Percentiles rank a stretch among this genome's conserved stretches.
Conservation (phyloP, 2,888 invertebrate genomes). For the Ferdinandea cuprea region DNA sequence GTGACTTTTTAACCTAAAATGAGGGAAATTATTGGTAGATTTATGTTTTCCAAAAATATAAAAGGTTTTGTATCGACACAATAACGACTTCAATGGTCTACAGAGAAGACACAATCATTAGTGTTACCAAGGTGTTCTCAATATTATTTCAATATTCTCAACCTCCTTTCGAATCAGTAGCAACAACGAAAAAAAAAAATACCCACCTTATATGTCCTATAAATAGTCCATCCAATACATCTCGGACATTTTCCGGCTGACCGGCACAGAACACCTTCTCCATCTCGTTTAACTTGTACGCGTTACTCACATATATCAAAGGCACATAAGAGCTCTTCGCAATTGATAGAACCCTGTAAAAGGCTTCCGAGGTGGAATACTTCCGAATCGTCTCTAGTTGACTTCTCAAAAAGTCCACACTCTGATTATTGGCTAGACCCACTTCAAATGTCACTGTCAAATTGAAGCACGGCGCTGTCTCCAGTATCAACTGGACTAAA, state of each 20-base stretch:
- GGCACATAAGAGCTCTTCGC: slow-evolving; percentile 82
- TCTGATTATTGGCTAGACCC: slow-evolving; percentile 85
- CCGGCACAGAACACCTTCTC: slow-evolving; percentile 78
- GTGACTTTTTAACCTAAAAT: slow-evolving; percentile 82
- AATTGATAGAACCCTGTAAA: slow-evolving; percentile 81
- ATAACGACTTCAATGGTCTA: too few relatives aligned
- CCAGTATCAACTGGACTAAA: slow-evolving; percentile 83
- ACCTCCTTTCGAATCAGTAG: too few relatives aligned
- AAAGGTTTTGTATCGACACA: too few relatives aligned
- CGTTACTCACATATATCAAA: slow-evolving; percentile 87
- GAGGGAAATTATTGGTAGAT: too few relatives aligned
- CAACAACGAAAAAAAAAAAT: too few relatives aligned
- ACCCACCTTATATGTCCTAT: slow-evolving; percentile 84
- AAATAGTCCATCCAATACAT: slow-evolving; percentile 85
- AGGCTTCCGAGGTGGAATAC: slow-evolving; percentile 77
- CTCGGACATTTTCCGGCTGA: slow-evolving; percentile 81
- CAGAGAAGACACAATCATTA: too few relatives aligned
- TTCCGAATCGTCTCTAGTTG: slow-evolving; percentile 80
- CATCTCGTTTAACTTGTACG: slow-evolving; percentile 84
- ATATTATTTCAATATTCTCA: too few relatives aligned
- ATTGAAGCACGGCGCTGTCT: slow-evolving; percentile 83
- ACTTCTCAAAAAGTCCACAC: slow-evolving; percentile 83
- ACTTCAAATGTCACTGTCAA: slow-evolving; percentile 86
- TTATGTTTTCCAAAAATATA: too few relatives aligned
- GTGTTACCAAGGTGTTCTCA: too few relatives aligned